Base-by-base conservation (phyloP, 2,888 invertebrate species). In the Dioctria linearis region DNA sequence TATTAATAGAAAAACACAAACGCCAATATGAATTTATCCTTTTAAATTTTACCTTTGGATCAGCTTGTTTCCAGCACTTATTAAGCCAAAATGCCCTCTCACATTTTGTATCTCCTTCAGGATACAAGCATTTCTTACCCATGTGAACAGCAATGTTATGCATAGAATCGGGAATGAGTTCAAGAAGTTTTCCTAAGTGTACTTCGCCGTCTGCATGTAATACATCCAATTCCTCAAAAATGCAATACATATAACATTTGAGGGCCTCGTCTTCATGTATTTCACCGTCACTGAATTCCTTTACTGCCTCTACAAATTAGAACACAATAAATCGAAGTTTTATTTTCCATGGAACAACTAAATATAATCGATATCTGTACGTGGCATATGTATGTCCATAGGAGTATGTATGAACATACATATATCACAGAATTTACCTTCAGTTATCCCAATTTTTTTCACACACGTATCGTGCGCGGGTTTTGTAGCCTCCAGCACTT, bases 171-270 rank as follows among this genome's bases (percentile, higher is more conserved):
- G 86, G 86, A 46, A 86, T 40, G 8, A 83, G 76, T 13, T 83
- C 83, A 37, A 83, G 84, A 3, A 86, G 79, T 39, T 84, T 86
- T 9, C 86, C 86, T 66, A 86, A 84, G 79, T 86, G 86, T 37
- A 86, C 84, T 79, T 86, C 85, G 4, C 86, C 86, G 54, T 85
- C 83, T 57, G 86, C 86, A 71, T 86, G 85, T 37, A 86, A 84
- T 54, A 85, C 85, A 80, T 84, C 80, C 2, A 83, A 71, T 78
- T 86, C 85, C 80, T 86, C 85, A 78, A 87, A 86, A 42, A 86
- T 61, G 81, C 86, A 86, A 82, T 85, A 85, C 87, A 87, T 87
- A 79, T 86, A 86, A 81, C 86, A 86, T 82, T 86, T 86, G 11
- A 86, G 83, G 8, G 84, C 84, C 61, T 85, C 84, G 83, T 86